Conservation (phyloP, 1,140 invertebrate genomes). For the Trachymyrmex septentrionalis region DNA sequence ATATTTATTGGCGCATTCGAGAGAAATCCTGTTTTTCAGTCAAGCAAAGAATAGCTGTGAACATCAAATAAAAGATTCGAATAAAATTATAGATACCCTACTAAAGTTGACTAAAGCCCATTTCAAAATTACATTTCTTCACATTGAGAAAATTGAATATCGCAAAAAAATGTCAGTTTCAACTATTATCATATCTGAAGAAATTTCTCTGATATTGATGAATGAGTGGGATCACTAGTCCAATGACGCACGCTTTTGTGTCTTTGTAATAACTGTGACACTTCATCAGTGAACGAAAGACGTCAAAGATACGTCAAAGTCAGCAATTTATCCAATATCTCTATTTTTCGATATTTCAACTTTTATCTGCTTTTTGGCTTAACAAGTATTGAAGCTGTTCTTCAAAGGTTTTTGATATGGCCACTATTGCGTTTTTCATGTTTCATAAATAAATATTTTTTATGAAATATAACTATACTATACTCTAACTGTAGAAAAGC, state of each 20-base stretch:
- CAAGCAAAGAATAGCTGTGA: conserved; percentile 12
- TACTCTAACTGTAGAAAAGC: background rate
- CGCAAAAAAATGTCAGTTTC: background rate
- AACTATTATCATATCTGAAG: background rate
- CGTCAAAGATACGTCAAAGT: background rate
- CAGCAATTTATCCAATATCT: background rate
- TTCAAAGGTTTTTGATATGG: background rate
- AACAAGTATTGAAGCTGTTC: background rate
- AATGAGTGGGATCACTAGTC: background rate
- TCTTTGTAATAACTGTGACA: background rate
- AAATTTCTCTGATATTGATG: conserved; percentile 5
- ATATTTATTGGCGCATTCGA: background rate
- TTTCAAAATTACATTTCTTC: background rate
- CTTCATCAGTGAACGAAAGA: background rate
- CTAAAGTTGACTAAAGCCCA: background rate
- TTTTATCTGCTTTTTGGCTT: background rate
- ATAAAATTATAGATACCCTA: conserved; percentile 19
- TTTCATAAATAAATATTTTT: background rate
- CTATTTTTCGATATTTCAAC: background rate
- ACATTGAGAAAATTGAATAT: background rate
- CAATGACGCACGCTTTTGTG: background rate
- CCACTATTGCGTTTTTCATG: background rate
- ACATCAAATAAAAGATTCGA: conserved; percentile 11
- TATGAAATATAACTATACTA: background rate
- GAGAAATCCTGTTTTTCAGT: conserved; percentile 1